Evolutionary conservation across 92 coral and sea anemone species (phyloP), one percentile per base, ranked within the genome.

Genomic region (Pocillopora grandis): DNA sequence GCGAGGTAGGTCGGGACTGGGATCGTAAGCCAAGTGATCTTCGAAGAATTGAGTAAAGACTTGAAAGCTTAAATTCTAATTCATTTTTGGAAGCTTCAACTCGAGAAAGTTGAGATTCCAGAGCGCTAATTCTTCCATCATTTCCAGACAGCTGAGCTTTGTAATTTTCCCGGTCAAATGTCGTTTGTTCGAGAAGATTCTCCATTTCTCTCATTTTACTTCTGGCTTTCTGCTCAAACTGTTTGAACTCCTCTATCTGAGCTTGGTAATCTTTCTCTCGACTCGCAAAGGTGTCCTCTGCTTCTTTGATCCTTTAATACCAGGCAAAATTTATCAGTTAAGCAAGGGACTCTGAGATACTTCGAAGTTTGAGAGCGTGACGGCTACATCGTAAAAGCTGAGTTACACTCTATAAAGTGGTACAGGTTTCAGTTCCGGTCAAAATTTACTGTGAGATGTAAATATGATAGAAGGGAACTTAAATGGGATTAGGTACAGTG

Each of bases 131-230:
- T 15, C 98, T 85, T 12, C 98, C 95, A 42, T 94, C 98, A 79
- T 88, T 94, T 18, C 98, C 98, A 81, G 98, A 94, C 33, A 94
- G 79, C 69, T 94, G 98, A 20, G 95, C 98, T 78, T 87, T 94
- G 87, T 94, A 94, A 80, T 94, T 94, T 72, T 94, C 98, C 58
- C 93, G 78, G 75, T 94, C 98, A 56, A 91, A 94, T 20, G 98
- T 94, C 3, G 98, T 92, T 79, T 80, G 90, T 52, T 94, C 98
- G 17, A 94, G 87, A 18, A 80, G 89, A 19, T 90, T 94, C 57
- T 90, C 93, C 92, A 92, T 65, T 49, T 94, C 95, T 31, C 93
- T 63, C 59, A 90, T 82, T 33, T 87, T 92, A 49, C 76, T 87
- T 77, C 76, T 91, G 17, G 93, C 93, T 55, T 90, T 94, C 79